Evolutionary conservation across 2,888 invertebrate species (phyloP).

Genomic region (Troides oblongomaculatus): DNA sequence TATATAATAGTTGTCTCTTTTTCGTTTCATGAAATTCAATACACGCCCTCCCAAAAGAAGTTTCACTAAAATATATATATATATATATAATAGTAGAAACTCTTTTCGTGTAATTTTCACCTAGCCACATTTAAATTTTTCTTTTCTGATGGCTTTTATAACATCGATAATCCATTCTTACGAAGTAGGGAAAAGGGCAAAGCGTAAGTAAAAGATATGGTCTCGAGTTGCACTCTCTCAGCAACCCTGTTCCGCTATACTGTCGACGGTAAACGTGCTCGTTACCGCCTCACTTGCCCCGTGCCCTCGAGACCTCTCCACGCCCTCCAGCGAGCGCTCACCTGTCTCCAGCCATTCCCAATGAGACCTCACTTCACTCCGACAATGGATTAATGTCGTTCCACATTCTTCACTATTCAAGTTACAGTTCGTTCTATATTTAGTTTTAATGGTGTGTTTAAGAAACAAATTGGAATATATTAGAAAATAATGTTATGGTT

Average conservation of each 20-base stretch:
- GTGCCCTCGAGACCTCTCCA: conserved; percentile 22
- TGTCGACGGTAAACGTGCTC: conserved; percentile 34
- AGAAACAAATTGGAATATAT: too few relatives aligned
- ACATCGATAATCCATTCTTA: neutral
- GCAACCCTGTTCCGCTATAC: conserved; percentile 12
- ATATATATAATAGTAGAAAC: too few relatives aligned
- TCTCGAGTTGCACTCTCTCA: conserved; percentile 6
- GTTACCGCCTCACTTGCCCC: conserved; percentile 33
- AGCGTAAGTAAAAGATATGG: neutral
- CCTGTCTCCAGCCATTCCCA: conserved; percentile 32
- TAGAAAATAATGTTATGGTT: too few relatives aligned
- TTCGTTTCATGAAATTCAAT: too few relatives aligned
- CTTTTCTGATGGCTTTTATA: too few relatives aligned
- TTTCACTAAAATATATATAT: too few relatives aligned
- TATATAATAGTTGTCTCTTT: too few relatives aligned
- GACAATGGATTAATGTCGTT: conserved; percentile 21
- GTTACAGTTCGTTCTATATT: neutral
- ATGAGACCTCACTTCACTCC: conserved; percentile 22
- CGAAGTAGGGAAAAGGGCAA: neutral
- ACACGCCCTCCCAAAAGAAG: too few relatives aligned
- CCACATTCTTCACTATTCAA: neutral
- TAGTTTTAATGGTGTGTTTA: too few relatives aligned
- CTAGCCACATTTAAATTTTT: too few relatives aligned
- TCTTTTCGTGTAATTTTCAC: too few relatives aligned
- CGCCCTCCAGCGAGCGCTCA: conserved; percentile 14